Base-by-base conservation (phyloP, 2,888 invertebrate genomes). In the Hyles lineata region DNA sequence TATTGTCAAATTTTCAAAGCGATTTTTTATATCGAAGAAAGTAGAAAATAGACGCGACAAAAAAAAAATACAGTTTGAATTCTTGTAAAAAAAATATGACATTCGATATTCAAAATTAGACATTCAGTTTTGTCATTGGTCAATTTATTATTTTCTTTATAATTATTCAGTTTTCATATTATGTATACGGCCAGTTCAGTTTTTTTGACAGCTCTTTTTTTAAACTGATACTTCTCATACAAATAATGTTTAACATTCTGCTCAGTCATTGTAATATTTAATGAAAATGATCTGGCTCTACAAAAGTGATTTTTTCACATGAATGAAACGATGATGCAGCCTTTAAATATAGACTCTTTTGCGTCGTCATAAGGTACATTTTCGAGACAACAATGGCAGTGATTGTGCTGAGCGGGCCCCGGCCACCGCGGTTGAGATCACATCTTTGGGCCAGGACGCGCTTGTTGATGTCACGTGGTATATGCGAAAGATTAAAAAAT, bases 391-490 rank as follows among this genome's bases (percentile, higher is more conserved):
- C 76, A 84, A 83, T 87, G 91, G 90, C 90, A 91, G 91, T 91
- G 89, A 84, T 83, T 76, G 78, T 85, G 82, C 81, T 77, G 74
- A 70, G 75, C 76, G 79, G 82, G 83, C 84, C 84, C 77, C 75
- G 80, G 86, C 89, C 83, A 82, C 82, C 81, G 77, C 80, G 81
- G 86, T 89, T 93, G 93, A 93, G 93, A 93, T 93, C 93, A 90
- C 92, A 91, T 89, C 91, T 85, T 84, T 85, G 87, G 85, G 88
- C 85, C 79, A 81, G 83, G 84, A 83, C 83, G 80, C 83, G 81
- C 84, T 78, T 35, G 74, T 77, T 78, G 82, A 80, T 79, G 78
- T 82, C 79, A 80, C 77, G 77, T 78, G 74, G 76, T 70, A 62
- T 74, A 35, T 76, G 19, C 67, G 77, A 79, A 79, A 84, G 78